phyloP scores from a whole-genome alignment of 2,888 invertebrate species.

The Eilema sororculum region DNA sequence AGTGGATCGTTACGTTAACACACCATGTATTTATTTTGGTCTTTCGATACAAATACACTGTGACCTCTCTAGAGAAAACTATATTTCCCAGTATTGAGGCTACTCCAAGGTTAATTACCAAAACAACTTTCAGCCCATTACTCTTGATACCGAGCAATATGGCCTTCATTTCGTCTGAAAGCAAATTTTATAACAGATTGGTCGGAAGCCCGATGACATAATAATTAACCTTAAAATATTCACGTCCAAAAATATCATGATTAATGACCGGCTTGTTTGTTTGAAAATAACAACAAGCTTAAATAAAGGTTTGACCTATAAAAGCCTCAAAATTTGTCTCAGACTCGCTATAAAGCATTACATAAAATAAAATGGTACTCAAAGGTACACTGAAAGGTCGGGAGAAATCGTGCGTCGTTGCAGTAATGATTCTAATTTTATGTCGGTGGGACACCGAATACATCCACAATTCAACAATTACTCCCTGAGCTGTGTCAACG shows the following conservation, averaged over 20 bases:
- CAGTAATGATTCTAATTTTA: conserved; percentile 56
- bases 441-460: conserved; percentile 36
- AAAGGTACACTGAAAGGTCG: conserved; percentile 12
- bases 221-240: conserved; percentile 20
- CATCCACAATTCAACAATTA: conserved; percentile 51
- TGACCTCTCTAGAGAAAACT: neutral
- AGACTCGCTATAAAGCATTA: conserved; percentile 13
- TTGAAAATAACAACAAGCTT: conserved; percentile 21
- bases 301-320: conserved; percentile 12
- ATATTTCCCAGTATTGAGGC: neutral
- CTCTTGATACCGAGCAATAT: neutral
- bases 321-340: conserved; percentile 8
- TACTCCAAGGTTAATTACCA: conserved; percentile 4
- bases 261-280: conserved; percentile 14
- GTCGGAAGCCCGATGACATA: conserved; percentile 9
- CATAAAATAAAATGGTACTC: conserved; percentile 30
- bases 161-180: neutral
- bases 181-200: conserved; percentile 3
- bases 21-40: neutral
- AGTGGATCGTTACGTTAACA: neutral
- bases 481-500: conserved; percentile 41
- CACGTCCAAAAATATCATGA: conserved; percentile 16
- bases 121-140: conserved; percentile 7
- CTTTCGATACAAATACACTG: neutral
- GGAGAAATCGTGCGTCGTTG: conserved; percentile 9